Conservation (phyloP, 1,140 invertebrate genomes). For the Conopomorpha cramerella region DNA sequence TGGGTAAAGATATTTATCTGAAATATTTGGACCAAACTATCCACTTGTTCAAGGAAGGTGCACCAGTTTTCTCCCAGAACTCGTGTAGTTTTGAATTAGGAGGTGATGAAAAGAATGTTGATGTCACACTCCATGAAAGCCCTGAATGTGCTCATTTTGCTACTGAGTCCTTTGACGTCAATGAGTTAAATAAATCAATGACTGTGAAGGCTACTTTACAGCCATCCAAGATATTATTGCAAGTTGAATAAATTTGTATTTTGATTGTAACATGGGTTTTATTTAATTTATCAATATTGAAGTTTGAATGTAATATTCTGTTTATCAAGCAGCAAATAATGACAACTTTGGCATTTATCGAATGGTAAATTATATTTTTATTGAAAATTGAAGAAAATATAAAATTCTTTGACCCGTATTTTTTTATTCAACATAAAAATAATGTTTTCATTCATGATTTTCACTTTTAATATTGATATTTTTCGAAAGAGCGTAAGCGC, state of each 20-base stretch:
- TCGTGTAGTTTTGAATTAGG: constrained; percentile 26
- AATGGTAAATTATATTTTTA: too few relatives aligned
- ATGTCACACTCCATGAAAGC: constrained; percentile 34
- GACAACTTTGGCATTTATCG: too few relatives aligned
- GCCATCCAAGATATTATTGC: constrained; percentile 30
- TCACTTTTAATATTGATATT: too few relatives aligned
- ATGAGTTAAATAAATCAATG: constrained; percentile 39
- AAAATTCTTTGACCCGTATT: too few relatives aligned
- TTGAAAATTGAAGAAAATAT: too few relatives aligned
- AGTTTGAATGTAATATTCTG: too few relatives aligned
- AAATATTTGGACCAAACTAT: constrained; percentile 52
- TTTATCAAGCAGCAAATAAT: too few relatives aligned
- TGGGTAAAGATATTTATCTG: constrained; percentile 48
- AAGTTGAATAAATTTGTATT: constrained; percentile 48
- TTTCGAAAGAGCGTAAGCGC: too few relatives aligned
- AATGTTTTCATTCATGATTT: too few relatives aligned
- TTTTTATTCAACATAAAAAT: too few relatives aligned
- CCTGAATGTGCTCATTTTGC: constrained; percentile 40
- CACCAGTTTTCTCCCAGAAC: constrained; percentile 38
- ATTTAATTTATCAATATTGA: too few relatives aligned
- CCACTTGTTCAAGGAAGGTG: constrained; percentile 46
- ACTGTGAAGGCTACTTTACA: constrained; percentile 45
- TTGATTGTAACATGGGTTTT: too few relatives aligned
- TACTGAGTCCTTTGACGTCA: constrained; percentile 38
- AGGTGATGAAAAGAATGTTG: constrained; percentile 31